These are phyloP conservation scores for Lichenostomus cassidix DNA, from an alignment of 2,113 vertebrate species.

Conservation along the genomic window DNA sequence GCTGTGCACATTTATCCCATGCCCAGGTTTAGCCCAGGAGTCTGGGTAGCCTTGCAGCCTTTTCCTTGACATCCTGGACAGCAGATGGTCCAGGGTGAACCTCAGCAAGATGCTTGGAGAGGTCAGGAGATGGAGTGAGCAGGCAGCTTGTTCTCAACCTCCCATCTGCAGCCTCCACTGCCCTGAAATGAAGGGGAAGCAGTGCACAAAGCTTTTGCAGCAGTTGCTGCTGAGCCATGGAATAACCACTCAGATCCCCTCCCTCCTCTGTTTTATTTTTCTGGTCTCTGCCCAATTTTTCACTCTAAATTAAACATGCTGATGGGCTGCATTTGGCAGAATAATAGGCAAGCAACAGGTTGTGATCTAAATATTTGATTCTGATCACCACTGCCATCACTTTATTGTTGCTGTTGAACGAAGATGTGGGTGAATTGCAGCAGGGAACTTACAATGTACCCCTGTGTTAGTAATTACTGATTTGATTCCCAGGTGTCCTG, in stretches of 20 bases:
- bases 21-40: neutral
- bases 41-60: neutral
- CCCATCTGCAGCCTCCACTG: neutral
- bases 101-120: neutral
- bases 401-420: neutral
- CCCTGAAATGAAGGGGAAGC: neutral
- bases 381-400: neutral
- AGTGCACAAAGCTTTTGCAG: neutral
- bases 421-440: constrained; percentile 23
- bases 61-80: neutral
- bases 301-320: neutral
- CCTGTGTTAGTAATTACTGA: constrained; percentile 13
- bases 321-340: neutral
- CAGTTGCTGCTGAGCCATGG: neutral
- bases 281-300: neutral
- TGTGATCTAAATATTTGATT: constrained; percentile 2
- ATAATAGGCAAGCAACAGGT: neutral
- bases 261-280: neutral
- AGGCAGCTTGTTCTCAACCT: neutral
- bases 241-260: neutral
- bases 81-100: neutral
- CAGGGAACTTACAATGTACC: neutral
- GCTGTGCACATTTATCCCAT: accelerated
- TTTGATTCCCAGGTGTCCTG: constrained; percentile 29
- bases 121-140: neutral